These are phyloP conservation scores for Melanotaenia pygmaea DNA, from an alignment of 2,797 vertebrate genomes.

Conservation along the genomic window DNA sequence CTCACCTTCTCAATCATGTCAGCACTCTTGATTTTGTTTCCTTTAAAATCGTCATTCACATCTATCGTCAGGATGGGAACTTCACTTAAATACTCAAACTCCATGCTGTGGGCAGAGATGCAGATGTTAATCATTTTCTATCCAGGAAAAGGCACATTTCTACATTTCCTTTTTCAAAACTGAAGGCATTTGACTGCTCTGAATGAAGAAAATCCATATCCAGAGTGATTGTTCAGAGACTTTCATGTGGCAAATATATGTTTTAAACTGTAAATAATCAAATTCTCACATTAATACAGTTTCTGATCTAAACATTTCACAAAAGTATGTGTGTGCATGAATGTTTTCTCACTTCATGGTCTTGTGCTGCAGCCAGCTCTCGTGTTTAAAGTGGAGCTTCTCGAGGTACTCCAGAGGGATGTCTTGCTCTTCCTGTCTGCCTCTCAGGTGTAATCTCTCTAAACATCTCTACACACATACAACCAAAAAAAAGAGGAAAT, in stretches of 20 bases:
- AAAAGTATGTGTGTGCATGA: background rate
- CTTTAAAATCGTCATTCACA: slow-evolving; percentile 90
- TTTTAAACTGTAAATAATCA: background rate
- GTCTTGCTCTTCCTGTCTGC: slow-evolving; percentile 91
- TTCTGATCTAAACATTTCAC: background rate
- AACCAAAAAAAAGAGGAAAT: background rate
- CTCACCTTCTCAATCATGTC: slow-evolving; percentile 92
- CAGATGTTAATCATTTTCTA: background rate
- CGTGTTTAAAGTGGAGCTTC: slow-evolving; percentile 93
- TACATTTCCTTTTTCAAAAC: slow-evolving; percentile 1
- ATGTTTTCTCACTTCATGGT: slow-evolving; percentile 84
- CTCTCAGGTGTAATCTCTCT: slow-evolving; percentile 87
- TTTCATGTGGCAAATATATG: background rate
- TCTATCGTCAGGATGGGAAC: slow-evolving; percentile 91
- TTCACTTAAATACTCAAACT: slow-evolving; percentile 89
- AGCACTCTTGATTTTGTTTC: slow-evolving; percentile 74
- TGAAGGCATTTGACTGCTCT: background rate
- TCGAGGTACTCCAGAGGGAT: slow-evolving; percentile 94
- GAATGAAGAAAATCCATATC: background rate
- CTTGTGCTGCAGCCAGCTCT: slow-evolving; percentile 93
- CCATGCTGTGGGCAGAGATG: slow-evolving; percentile 77
- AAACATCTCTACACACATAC: slow-evolving; percentile 85
- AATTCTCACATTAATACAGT: background rate
- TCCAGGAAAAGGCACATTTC: background rate
- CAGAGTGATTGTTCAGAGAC: background rate